phyloP scores from a whole-genome alignment of 2,113 vertebrate genomes.

The Lycocorax pyrrhopterus region DNA sequence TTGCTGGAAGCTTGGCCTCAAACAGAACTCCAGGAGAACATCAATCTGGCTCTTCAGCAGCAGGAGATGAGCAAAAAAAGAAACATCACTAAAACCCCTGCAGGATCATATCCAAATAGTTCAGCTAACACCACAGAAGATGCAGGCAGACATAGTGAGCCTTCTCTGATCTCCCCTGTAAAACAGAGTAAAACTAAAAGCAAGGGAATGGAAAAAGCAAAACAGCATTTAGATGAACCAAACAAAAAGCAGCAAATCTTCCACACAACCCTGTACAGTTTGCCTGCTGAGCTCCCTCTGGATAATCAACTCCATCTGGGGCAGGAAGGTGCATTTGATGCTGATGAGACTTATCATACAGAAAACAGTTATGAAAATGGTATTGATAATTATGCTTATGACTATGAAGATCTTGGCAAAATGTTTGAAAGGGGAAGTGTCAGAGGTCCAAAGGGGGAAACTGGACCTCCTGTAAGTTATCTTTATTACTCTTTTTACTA shows the following conservation, averaged over 20 bases:
- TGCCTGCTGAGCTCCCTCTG: constrained; percentile 31
- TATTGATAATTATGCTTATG: constrained; percentile 81
- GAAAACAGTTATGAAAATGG: constrained; percentile 76
- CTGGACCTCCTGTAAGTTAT: constrained; percentile 88
- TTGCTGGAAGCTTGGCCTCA: constrained; percentile 25
- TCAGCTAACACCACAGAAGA: constrained; percentile 65
- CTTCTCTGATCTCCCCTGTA: constrained; percentile 32
- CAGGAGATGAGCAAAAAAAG: constrained; percentile 2
- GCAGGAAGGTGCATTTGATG: constrained; percentile 65
- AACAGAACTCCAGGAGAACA: background rate
- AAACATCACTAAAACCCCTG: background rate
- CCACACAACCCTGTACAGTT: constrained; percentile 76
- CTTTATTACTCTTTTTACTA: constrained; percentile 36
- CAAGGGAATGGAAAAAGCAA: constrained; percentile 52
- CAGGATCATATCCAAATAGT: background rate
- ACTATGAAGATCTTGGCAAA: constrained; percentile 84
- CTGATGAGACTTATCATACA: constrained; percentile 37
- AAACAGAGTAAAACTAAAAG: constrained; percentile 64
- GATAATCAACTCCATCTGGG: constrained; percentile 68
- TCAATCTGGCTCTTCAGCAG: background rate
- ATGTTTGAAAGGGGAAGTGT: constrained; percentile 81
- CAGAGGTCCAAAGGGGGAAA: constrained; percentile 90
- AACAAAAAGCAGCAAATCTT: constrained; percentile 67
- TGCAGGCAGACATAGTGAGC: constrained; percentile 4
- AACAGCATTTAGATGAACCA: constrained; percentile 49